phyloP scores from a whole-genome alignment of 2,888 invertebrate genomes.

The Epinotia nisella region DNA sequence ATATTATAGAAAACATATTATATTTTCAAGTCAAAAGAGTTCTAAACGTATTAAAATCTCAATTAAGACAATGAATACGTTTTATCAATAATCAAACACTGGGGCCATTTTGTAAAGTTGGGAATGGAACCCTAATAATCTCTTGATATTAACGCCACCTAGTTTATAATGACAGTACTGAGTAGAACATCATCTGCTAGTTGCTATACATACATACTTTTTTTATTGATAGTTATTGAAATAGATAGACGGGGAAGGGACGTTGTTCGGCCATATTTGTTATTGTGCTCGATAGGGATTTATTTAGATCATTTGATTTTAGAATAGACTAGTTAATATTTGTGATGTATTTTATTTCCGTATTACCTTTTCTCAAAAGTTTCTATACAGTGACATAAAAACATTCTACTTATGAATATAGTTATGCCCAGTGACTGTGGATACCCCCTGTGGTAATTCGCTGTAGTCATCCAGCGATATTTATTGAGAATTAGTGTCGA shows the following conservation, averaged over 20 bases:
- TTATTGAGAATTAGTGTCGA: slow-evolving; percentile 65
- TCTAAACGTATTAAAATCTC: no score
- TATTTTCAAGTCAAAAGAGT: no score
- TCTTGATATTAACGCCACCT: slow-evolving; percentile 31
- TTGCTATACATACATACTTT: slow-evolving; percentile 44
- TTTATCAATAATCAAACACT: no score
- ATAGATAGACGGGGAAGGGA: slow-evolving; percentile 43
- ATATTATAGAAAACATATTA: no score
- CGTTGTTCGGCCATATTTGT: slow-evolving; percentile 89
- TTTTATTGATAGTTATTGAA: slow-evolving; percentile 43
- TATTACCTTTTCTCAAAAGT: slow-evolving; percentile 59
- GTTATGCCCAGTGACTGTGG: slow-evolving; percentile 77
- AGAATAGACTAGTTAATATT: slow-evolving; percentile 64
- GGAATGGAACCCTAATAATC: slow-evolving; percentile 3
- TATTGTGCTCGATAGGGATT: slow-evolving; percentile 87
- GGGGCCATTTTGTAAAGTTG: no score
- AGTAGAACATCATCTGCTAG: slow-evolving; percentile 40
- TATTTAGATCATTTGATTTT: slow-evolving; percentile 85
- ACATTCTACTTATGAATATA: slow-evolving; percentile 58
- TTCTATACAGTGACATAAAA: slow-evolving; percentile 67
- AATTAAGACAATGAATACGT: no score
- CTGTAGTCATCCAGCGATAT: slow-evolving; percentile 74
- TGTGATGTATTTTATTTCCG: slow-evolving; percentile 78
- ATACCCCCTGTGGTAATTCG: slow-evolving; percentile 75
- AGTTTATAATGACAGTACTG: slow-evolving; percentile 4